Conservation (phyloP, 2,797 vertebrate genomes). For the Liparis tanakae region DNA sequence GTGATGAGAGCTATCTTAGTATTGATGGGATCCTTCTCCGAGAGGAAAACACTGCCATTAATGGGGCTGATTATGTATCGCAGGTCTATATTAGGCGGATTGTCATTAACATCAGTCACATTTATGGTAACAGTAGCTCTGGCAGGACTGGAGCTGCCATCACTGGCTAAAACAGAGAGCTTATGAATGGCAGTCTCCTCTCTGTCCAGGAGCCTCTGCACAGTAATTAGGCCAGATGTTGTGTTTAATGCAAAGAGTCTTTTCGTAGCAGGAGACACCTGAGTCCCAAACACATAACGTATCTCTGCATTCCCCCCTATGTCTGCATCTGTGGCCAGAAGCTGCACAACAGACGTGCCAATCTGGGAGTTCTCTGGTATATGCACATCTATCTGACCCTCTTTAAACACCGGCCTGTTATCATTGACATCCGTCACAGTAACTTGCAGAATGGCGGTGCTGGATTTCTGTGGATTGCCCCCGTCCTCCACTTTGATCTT, state of each 20-base stretch:
- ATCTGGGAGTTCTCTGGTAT: constrained; percentile 95
- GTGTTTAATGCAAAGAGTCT: constrained; percentile 97
- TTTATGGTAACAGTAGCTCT: constrained; percentile 96
- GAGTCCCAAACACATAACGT: constrained; percentile 95
- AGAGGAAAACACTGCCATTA: constrained; percentile 98
- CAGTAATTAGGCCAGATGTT: constrained; percentile 95
- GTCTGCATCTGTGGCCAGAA: constrained; percentile 97
- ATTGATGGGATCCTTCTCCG: constrained; percentile 98
- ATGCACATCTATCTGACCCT: constrained; percentile 96
- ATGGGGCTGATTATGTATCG: constrained; percentile 99
- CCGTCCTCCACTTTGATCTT: constrained; percentile 99
- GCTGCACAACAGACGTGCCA: constrained; percentile 96
- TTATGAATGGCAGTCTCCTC: constrained; percentile 98
- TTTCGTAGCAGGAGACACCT: constrained; percentile 94
- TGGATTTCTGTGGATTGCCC: constrained; percentile 97
- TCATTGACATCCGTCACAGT: constrained; percentile 99
- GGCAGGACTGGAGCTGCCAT: constrained; percentile 96
- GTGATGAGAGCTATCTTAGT: constrained; percentile 99
- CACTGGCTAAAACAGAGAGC: constrained; percentile 96
- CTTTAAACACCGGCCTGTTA: constrained; percentile 96
- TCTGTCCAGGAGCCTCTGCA: constrained; percentile 94
- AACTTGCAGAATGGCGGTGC: constrained; percentile 98
- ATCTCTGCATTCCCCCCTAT: constrained; percentile 97
- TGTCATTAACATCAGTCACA: constrained; percentile 99
- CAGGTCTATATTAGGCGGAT: constrained; percentile 98